Conservation (phyloP, 2,113 vertebrate species). For the Herpetotheres cachinnans region DNA sequence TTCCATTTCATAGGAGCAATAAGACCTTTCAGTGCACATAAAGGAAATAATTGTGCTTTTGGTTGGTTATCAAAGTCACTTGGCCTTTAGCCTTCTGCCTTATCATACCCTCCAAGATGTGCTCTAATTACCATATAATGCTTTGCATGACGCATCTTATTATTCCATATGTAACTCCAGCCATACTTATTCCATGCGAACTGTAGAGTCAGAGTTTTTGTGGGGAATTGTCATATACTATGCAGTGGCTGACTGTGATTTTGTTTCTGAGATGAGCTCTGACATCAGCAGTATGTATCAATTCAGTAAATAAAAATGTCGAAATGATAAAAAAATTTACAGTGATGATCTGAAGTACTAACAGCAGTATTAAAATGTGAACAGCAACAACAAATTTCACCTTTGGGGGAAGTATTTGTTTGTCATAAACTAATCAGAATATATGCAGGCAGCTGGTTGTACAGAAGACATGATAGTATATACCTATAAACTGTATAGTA, state of each 20-base stretch:
- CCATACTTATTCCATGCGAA: constrained; percentile 32
- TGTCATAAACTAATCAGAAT: constrained; percentile 49
- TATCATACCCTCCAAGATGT: constrained; percentile 67
- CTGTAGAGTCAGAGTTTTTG: constrained; percentile 58
- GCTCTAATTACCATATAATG: constrained; percentile 56
- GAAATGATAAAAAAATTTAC: constrained; percentile 12
- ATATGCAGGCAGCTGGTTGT: constrained; percentile 65
- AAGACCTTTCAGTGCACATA: constrained; percentile 45
- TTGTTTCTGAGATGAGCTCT: constrained; percentile 56
- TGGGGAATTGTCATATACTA: constrained; percentile 63
- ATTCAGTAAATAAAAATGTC: constrained; percentile 62
- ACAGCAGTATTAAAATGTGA: constrained; percentile 49
- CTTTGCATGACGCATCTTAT: constrained; percentile 51
- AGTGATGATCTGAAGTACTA: constrained; percentile 64
- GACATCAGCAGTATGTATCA: constrained; percentile 53
- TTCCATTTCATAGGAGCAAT: constrained; percentile 56
- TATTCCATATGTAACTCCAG: constrained; percentile 45
- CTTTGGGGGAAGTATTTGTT: constrained; percentile 44
- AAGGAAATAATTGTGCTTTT: constrained; percentile 65
- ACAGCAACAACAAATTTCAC: constrained; percentile 27
- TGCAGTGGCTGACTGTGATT: constrained; percentile 62
- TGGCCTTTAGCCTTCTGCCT: constrained; percentile 61
- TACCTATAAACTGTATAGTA: constrained; percentile 42
- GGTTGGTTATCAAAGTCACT: constrained; percentile 54
- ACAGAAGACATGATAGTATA: constrained; percentile 44